A percentile compares a stretch with the other conserved stretches of the same genome.
These are phyloP conservation scores for Gallirallus australis DNA, from an alignment of 2,797 vertebrate species.

Conservation along the genomic window DNA sequence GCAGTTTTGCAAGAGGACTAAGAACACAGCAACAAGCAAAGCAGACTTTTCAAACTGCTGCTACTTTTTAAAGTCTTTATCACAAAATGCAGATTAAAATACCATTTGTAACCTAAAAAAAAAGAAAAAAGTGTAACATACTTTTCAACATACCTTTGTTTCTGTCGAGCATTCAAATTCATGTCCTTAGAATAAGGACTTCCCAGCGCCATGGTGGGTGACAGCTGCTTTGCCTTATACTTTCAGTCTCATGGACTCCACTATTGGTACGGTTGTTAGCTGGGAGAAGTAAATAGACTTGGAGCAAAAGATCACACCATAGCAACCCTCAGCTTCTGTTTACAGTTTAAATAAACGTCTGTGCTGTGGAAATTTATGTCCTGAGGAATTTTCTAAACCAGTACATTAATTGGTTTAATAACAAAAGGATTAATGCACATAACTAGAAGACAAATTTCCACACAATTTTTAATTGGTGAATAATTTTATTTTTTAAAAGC, in stretches of 20 bases:
- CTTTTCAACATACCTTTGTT: not conserved
- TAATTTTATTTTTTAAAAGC: not conserved
- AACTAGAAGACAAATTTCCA: not conserved
- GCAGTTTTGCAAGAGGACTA: not conserved
- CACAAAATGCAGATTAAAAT: not conserved
- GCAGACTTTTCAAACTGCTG: not conserved
- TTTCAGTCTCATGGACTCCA: not conserved
- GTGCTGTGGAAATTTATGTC: not conserved
- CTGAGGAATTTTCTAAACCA: conserved; percentile 22
- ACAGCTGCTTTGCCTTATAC: not conserved
- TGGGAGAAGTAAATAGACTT: conserved; percentile 39
- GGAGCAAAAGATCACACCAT: conserved; percentile 47
- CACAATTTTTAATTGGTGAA: not conserved
- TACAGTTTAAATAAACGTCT: conserved; percentile 17
- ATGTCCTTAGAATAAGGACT: conserved; percentile 22
- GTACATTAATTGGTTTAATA: not conserved
- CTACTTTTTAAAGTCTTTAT: not conserved
- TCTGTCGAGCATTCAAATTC: not conserved
- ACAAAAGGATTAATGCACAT: not conserved
- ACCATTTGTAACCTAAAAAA: not conserved
- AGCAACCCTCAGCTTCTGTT: conserved; percentile 59
- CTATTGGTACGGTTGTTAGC: conserved; percentile 15
- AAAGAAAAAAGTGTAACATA: not conserved
- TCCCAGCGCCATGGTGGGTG: not conserved
- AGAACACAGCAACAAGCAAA: not conserved